Conservation (phyloP, 2,797 vertebrate species). For the Remorina albescens region DNA sequence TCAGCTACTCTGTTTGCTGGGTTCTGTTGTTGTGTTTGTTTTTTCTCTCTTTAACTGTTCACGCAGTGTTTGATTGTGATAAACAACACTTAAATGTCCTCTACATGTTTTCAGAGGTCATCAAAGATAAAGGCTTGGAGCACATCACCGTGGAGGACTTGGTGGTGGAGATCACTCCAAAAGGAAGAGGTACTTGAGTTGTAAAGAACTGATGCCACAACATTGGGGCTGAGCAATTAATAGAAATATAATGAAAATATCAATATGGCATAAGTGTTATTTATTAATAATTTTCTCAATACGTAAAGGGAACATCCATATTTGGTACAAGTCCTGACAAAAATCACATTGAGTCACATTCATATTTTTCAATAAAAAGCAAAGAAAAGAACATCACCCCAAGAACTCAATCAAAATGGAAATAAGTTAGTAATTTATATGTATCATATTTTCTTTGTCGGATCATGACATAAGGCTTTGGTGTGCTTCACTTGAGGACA, state of each 20-base stretch:
- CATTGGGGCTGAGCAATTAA: not conserved
- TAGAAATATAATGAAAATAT: no score
- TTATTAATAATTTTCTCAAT: no score
- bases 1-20: not conserved
- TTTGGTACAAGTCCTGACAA: no score
- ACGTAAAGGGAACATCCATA: no score
- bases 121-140: constrained; percentile 97
- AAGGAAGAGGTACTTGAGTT: constrained; percentile 91
- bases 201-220: not conserved
- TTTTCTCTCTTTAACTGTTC: not conserved
- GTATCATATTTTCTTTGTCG: no score
- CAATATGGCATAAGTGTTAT: no score
- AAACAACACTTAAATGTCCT: not conserved
- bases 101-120: constrained; percentile 87
- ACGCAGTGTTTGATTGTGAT: not conserved
- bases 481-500: not conserved
- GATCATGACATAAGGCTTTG: no score
- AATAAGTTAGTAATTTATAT: not conserved
- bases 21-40: not conserved
- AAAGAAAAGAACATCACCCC: not conserved
- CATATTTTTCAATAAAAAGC: no score
- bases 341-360: no score
- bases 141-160: constrained; percentile 97
- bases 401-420: not conserved
- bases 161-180: constrained; percentile 96